Evolutionary conservation across 2,113 vertebrate species (phyloP).

Genomic region (Mormyrus lacerda): DNA sequence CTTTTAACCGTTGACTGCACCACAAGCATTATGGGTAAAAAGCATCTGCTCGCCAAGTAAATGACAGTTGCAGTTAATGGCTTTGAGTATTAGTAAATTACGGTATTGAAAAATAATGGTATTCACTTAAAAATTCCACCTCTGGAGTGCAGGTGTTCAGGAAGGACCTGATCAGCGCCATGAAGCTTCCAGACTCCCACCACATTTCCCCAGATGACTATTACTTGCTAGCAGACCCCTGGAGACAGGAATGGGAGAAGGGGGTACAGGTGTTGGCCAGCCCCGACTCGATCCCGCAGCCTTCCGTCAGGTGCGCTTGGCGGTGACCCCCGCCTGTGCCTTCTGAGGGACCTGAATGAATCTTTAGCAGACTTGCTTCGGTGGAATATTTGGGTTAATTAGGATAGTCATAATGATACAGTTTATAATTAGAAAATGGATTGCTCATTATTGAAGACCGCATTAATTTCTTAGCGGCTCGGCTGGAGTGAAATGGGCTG

Average conservation of each 20-base stretch:
- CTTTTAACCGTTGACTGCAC: neutral
- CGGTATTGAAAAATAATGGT: neutral
- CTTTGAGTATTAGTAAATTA: neutral
- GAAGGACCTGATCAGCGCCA: slow-evolving; percentile 98
- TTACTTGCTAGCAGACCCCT: slow-evolving; percentile 86
- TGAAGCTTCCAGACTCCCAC: slow-evolving; percentile 96
- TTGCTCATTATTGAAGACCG: neutral
- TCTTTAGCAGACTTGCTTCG: neutral
- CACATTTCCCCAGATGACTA: slow-evolving; percentile 85
- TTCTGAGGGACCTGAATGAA: neutral
- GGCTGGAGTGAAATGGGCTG: neutral
- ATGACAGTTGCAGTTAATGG: neutral
- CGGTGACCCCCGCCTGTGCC: neutral
- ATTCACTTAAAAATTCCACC: neutral
- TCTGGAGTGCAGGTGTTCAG: slow-evolving; percentile 80
- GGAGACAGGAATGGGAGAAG: slow-evolving; percentile 98
- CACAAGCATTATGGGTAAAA: neutral
- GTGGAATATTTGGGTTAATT: neutral
- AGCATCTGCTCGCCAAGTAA: neutral
- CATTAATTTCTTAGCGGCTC: neutral
- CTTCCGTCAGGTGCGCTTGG: slow-evolving; percentile 75
- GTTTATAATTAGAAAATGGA: neutral
- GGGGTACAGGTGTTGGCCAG: slow-evolving; percentile 90
- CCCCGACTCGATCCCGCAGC: slow-evolving; percentile 79
- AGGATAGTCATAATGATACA: neutral